A percentile compares a stretch with the other conserved stretches of the same genome.
Evolutionary conservation across 2,888 invertebrate genomes (phyloP).

Genomic region (Lasioglossum lativentre): DNA sequence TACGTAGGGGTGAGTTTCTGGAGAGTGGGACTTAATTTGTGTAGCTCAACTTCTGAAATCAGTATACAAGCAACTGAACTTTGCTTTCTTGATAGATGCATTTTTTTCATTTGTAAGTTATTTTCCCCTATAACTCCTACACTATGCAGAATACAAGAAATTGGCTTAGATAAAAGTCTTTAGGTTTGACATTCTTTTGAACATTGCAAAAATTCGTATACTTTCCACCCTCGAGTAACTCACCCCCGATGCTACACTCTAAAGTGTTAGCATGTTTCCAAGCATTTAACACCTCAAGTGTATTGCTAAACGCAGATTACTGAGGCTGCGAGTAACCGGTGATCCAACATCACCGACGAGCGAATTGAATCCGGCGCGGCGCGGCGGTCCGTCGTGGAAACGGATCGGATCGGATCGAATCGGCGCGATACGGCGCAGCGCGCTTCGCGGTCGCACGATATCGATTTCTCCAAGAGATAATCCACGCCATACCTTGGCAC

Average conservation of each 20-base stretch:
- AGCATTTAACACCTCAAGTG: neutral
- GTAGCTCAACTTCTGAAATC: neutral
- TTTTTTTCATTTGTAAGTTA: neutral
- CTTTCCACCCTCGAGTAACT: no score
- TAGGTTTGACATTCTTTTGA: no score
- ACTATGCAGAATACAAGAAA: neutral
- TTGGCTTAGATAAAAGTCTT: no score
- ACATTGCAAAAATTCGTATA: no score
- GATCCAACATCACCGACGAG: neutral
- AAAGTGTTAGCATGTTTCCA: no score
- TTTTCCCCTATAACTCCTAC: neutral
- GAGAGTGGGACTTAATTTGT: neutral
- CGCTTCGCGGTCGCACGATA: slow-evolving; percentile 43
- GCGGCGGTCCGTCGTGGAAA: slow-evolving; percentile 18
- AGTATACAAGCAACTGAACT: neutral
- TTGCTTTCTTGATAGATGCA: neutral
- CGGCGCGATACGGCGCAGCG: neutral
- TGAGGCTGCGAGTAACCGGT: neutral
- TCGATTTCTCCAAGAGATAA: slow-evolving; percentile 30
- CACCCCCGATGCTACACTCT: no score
- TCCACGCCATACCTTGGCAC: slow-evolving; percentile 12
- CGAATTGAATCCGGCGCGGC: slow-evolving; percentile 15
- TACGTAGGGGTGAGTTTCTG: neutral
- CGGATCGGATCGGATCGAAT: slow-evolving; percentile 13
- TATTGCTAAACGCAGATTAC: neutral